These are phyloP conservation scores for Pagrus major DNA, from an alignment of 2,113 vertebrate genomes.

Conservation along the genomic window DNA sequence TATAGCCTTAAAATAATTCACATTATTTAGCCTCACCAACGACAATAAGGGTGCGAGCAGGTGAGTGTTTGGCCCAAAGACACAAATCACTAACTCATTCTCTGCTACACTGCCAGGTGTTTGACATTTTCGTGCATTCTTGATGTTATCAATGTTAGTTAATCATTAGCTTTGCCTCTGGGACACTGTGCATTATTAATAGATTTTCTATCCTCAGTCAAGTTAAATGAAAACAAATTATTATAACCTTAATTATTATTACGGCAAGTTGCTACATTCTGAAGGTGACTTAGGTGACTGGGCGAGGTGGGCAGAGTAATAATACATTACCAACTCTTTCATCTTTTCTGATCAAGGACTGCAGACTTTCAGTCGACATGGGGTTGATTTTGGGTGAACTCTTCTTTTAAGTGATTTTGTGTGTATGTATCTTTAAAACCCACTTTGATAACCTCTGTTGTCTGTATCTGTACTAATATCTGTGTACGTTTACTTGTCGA, in stretches of 20 bases:
- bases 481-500: not conserved
- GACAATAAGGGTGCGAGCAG: not conserved
- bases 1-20: not conserved
- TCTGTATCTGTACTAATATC: not conserved
- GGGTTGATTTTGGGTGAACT: too few species aligned
- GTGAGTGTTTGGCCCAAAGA: not conserved
- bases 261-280: not conserved
- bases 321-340: too few species aligned
- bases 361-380: too few species aligned
- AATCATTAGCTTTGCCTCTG: constrained; percentile 18
- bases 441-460: not conserved
- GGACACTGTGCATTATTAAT: not conserved
- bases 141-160: constrained; percentile 5
- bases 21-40: not conserved
- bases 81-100: not conserved
- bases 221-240: not conserved
- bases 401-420: too few species aligned
- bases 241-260: too few species aligned
- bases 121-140: not conserved
- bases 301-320: not conserved
- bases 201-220: not conserved
- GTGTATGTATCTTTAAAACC: not conserved
- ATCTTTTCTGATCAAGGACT: too few species aligned
- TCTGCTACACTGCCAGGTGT: not conserved
- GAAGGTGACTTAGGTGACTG: constrained; percentile 5